Evolutionary conservation across 1,140 invertebrate species (phyloP).

Genomic region (Zaprionus lachaisei): DNA sequence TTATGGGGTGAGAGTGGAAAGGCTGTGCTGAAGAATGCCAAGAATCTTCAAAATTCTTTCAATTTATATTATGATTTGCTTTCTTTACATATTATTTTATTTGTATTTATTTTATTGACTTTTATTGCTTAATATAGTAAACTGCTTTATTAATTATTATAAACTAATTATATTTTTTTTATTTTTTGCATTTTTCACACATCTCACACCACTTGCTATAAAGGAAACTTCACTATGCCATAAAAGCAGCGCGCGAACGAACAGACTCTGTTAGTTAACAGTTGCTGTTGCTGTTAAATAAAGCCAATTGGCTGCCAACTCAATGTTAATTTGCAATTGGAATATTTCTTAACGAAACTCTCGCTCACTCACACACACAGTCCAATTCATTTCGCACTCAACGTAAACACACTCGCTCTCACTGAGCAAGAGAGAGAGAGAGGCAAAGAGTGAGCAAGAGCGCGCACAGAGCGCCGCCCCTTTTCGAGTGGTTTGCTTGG

Average conservation of each 20-base stretch:
- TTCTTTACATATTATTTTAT: too few species aligned
- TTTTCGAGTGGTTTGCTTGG: conserved; percentile 29
- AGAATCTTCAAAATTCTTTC: background rate
- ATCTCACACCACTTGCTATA: background rate
- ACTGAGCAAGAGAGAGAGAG: background rate
- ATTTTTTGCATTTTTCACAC: background rate
- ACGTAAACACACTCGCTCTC: background rate
- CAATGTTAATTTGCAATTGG: conserved; percentile 33
- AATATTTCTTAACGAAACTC: conserved; percentile 45
- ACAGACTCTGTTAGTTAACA: conserved; percentile 27
- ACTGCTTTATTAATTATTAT: background rate
- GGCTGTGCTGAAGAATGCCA: background rate
- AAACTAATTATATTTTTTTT: background rate
- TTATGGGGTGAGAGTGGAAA: background rate
- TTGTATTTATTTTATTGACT: too few species aligned
- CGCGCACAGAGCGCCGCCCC: conserved; percentile 33
- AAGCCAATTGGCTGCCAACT: conserved; percentile 24
- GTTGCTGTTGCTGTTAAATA: conserved; percentile 3
- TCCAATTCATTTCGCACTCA: background rate
- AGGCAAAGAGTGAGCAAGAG: background rate
- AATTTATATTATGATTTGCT: too few species aligned
- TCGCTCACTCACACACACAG: conserved; percentile 8
- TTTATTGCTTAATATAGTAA: background rate
- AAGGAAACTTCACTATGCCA: conserved; percentile 9
- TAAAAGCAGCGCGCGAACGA: background rate